Evolutionary conservation across 2,113 vertebrate species (phyloP).

Genomic region (Rhinichthys klamathensis): DNA sequence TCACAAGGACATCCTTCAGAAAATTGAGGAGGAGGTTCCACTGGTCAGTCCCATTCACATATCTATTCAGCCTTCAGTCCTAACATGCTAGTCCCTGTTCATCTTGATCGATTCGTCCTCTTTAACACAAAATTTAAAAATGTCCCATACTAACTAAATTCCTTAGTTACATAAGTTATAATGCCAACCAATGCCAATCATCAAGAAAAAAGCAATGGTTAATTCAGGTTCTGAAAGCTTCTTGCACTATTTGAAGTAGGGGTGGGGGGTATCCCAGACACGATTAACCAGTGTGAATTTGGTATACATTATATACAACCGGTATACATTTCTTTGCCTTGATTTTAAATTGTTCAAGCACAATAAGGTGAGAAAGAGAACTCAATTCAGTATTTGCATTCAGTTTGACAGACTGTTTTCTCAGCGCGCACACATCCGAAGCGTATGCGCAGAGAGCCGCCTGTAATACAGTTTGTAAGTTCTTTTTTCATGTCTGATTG

Average conservation of each 20-base stretch:
- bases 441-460: not conserved
- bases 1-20: conserved; percentile 79
- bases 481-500: not conserved
- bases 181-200: not conserved
- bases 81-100: not conserved
- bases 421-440: not conserved
- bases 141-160: not conserved
- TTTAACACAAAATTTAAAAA: not conserved
- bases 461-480: not conserved
- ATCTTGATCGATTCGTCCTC: not conserved
- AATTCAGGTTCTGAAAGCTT: not conserved
- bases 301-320: not conserved
- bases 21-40: conserved; percentile 78
- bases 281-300: not conserved
- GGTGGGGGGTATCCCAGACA: not conserved
- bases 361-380: not conserved
- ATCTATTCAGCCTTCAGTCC: not conserved
- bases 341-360: not conserved
- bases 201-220: not conserved
- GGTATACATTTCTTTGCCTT: not conserved
- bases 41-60: conserved; percentile 69
- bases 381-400: not conserved
- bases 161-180: not conserved
- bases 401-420: not conserved
- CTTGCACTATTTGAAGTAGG: not conserved